A percentile compares a stretch with the other conserved stretches of the same genome.
Evolutionary conservation across 2,797 vertebrate genomes (phyloP).

Genomic region (Sebastes steindachneri): DNA sequence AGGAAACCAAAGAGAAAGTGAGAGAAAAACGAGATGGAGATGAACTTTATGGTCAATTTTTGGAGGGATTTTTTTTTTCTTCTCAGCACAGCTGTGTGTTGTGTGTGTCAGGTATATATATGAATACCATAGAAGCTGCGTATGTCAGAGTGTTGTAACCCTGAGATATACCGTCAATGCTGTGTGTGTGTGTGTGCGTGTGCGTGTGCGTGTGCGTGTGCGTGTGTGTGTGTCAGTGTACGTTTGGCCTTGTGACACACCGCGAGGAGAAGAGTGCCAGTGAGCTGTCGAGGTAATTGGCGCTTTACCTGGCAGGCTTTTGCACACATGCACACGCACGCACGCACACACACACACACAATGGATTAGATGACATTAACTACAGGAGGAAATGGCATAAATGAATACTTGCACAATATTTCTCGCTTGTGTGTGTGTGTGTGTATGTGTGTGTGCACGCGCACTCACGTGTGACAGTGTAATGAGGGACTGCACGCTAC

Average conservation of each 20-base stretch:
- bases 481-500: constrained; percentile 72
- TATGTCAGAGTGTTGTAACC: constrained; percentile 32
- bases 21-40: constrained; percentile 48
- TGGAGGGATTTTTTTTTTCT: neutral
- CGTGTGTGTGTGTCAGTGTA: constrained; percentile 27
- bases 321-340: constrained; percentile 8
- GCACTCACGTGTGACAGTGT: constrained; percentile 55
- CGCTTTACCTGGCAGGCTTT: constrained; percentile 77
- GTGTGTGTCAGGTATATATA: constrained; percentile 14
- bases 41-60: constrained; percentile 55
- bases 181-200: neutral
- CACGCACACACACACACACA: constrained; percentile 4
- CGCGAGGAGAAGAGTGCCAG: constrained; percentile 56
- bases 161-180: constrained; percentile 20
- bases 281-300: constrained; percentile 80
- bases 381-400: constrained; percentile 71
- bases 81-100: constrained; percentile 25
- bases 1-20: constrained; percentile 49
- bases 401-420: constrained; percentile 57
- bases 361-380: constrained; percentile 75
- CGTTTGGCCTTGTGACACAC: constrained; percentile 71
- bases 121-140: constrained; percentile 22
- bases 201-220: constrained; percentile 20
- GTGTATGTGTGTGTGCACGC: neutral
- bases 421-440: neutral